phyloP scores from a whole-genome alignment of 2,797 vertebrate species.

The Rhodeus uyekii region DNA sequence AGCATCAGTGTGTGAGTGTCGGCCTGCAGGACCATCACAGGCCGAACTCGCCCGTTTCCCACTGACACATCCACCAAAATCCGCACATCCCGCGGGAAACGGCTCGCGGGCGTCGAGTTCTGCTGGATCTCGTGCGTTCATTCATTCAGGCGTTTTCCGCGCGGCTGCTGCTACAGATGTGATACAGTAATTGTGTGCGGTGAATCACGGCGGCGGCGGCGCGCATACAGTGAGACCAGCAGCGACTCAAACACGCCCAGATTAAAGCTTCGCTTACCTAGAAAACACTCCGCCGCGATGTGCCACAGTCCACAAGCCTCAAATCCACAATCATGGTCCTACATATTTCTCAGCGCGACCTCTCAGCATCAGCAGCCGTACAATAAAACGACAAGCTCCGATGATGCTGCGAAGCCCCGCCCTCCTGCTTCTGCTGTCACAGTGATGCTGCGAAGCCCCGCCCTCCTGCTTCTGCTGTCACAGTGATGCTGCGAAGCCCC shows the following conservation, averaged over 20 bases:
- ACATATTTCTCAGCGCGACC: slow-evolving; percentile 53
- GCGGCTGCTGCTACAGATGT: no score
- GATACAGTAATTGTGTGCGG: background rate
- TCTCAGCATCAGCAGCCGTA: slow-evolving; percentile 84
- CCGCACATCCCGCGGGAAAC: no score
- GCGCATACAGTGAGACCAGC: background rate
- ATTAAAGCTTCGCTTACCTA: slow-evolving; percentile 72
- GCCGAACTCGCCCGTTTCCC: no score
- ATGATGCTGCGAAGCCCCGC: slow-evolving; percentile 81
- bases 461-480: slow-evolving; percentile 71
- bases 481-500: slow-evolving; percentile 78
- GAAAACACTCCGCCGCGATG: slow-evolving; percentile 62
- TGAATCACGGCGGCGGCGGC: background rate
- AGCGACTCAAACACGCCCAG: background rate
- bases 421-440: slow-evolving; percentile 59
- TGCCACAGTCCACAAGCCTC: slow-evolving; percentile 60
- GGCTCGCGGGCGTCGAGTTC: no score
- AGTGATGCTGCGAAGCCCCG: slow-evolving; percentile 79
- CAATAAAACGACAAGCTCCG: slow-evolving; percentile 70
- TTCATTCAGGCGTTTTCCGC: background rate
- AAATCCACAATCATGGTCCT: slow-evolving; percentile 75
- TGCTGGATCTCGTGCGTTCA: no score
- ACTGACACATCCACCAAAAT: no score
- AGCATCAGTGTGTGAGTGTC: no score
- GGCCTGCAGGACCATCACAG: no score